Evolutionary conservation across 2,888 invertebrate genomes (phyloP).

Genomic region (Eulithis testata): DNA sequence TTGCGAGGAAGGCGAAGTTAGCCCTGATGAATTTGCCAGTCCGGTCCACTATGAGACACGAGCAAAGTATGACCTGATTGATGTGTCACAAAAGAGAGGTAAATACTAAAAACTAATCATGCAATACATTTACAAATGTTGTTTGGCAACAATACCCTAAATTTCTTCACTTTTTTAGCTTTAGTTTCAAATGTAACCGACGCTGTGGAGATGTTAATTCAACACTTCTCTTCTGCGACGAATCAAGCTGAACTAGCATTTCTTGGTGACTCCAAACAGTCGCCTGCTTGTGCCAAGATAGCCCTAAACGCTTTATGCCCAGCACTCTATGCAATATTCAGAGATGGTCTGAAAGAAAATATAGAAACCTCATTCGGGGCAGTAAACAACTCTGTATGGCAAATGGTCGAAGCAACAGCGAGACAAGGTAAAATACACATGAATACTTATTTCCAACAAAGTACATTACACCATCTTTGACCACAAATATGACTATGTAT

Average conservation of each 20-base stretch:
- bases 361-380: constrained; percentile 94
- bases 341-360: constrained; percentile 92
- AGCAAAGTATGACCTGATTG: constrained; percentile 77
- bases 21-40: constrained; percentile 85
- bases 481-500: too few relatives aligned
- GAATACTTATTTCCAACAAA: too few relatives aligned
- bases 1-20: constrained; percentile 86
- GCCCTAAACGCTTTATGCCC: constrained; percentile 92
- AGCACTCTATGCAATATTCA: constrained; percentile 92
- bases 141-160: not conserved
- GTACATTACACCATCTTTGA: too few relatives aligned
- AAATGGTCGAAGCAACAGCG: constrained; percentile 94
- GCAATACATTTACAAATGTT: not conserved
- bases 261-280: constrained; percentile 84
- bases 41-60: constrained; percentile 74
- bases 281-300: constrained; percentile 88
- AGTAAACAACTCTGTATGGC: constrained; percentile 94
- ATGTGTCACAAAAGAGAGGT: constrained; percentile 86
- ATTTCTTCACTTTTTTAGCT: constrained; percentile 72
- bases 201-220: constrained; percentile 90
- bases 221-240: constrained; percentile 88
- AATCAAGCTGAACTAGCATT: constrained; percentile 85
- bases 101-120: constrained; percentile 26
- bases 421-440: constrained; percentile 87
- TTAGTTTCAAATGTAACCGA: constrained; percentile 89